Conservation (phyloP, 2,888 invertebrate species). For the Eilema sororculum region DNA sequence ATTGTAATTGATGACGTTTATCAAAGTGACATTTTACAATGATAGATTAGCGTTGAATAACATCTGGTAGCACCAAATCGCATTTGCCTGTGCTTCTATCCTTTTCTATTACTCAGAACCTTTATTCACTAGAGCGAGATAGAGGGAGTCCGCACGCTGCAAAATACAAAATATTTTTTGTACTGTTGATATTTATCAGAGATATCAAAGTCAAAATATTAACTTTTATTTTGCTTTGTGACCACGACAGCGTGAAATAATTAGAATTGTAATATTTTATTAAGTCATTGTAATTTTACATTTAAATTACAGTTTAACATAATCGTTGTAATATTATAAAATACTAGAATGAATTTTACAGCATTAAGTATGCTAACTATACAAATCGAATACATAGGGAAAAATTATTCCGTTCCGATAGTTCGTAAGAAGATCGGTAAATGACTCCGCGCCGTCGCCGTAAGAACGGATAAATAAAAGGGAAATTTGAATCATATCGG, state of each 20-base stretch:
- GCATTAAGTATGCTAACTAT: too few relatives aligned
- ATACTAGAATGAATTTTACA: too few relatives aligned
- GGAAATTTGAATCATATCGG: too few relatives aligned
- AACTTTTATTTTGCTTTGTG: background rate
- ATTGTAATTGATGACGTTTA: too few relatives aligned
- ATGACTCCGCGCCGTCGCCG: too few relatives aligned
- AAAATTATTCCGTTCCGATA: too few relatives aligned
- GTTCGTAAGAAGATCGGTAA: too few relatives aligned
- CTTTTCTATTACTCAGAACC: background rate
- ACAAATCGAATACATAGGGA: too few relatives aligned
- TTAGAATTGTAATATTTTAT: background rate
- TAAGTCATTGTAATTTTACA: background rate
- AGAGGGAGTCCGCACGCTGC: background rate
- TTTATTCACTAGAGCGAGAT: background rate
- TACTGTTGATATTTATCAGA: background rate
- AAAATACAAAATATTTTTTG: background rate
- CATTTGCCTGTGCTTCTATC: background rate
- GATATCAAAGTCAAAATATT: background rate
- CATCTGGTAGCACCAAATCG: background rate
- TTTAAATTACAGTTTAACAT: background rate
- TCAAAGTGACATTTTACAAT: background rate
- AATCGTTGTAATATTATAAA: conserved; percentile 1
- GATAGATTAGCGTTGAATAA: background rate
- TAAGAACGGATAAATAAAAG: too few relatives aligned
- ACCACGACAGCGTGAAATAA: conserved; percentile 7